These are phyloP conservation scores for Plutomurus gul DNA, from an alignment of 1,140 invertebrate species.

Conservation along the genomic window DNA sequence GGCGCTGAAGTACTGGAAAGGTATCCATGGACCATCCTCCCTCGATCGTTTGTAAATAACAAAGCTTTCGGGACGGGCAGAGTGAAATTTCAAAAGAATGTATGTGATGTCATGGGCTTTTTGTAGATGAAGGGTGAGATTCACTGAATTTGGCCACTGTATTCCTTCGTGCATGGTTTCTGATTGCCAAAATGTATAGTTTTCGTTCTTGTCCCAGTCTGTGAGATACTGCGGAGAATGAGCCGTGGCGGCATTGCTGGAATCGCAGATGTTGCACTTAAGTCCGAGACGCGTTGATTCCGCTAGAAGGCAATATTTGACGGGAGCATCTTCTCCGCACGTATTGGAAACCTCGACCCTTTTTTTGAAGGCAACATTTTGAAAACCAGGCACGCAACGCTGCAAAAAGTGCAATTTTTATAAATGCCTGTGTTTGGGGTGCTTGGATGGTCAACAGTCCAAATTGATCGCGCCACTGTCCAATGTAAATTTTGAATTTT, in stretches of 20 bases:
- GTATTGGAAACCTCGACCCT: conserved; percentile 92
- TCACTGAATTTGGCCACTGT: conserved; percentile 86
- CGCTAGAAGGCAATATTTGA: conserved; percentile 88
- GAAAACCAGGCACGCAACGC: conserved; percentile 94
- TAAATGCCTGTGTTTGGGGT: too few species aligned
- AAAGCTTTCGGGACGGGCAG: conserved; percentile 95
- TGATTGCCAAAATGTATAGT: conserved; percentile 98
- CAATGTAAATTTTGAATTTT: neutral
- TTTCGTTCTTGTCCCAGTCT: conserved; percentile 85
- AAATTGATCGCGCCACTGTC: neutral
- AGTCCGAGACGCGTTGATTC: conserved; percentile 63
- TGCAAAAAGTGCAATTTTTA: conserved; percentile 58
- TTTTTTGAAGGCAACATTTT: conserved; percentile 90
- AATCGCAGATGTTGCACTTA: conserved; percentile 69
- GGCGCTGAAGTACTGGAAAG: conserved; percentile 95
- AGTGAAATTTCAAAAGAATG: conserved; percentile 88
- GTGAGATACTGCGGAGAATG: conserved; percentile 83
- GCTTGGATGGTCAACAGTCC: too few species aligned
- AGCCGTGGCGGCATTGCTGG: conserved; percentile 59
- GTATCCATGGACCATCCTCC: conserved; percentile 83
- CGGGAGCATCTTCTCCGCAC: conserved; percentile 78
- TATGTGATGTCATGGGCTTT: conserved; percentile 98
- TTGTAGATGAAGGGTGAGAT: conserved; percentile 87
- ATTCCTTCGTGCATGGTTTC: conserved; percentile 94
- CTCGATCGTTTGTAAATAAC: conserved; percentile 87